phyloP scores from a whole-genome alignment of 2,888 invertebrate species.

The Cheilosia variabilis region DNA sequence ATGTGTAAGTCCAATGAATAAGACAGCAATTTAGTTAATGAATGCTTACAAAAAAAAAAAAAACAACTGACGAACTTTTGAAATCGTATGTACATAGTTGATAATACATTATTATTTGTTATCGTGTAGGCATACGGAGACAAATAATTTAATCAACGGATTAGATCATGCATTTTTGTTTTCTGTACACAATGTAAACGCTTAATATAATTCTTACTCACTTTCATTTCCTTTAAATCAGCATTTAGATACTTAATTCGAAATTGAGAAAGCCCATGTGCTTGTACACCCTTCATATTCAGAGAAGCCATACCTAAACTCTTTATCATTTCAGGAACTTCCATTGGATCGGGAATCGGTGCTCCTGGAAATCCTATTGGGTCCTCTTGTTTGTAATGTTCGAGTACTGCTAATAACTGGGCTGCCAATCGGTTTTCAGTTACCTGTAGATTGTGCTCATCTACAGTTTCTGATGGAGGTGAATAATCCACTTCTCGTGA shows the following conservation, averaged over 20 bases:
- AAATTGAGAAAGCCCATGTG: slow-evolving; percentile 92
- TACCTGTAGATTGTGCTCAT: slow-evolving; percentile 80
- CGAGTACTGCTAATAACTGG: slow-evolving; percentile 88
- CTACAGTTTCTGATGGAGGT: slow-evolving; percentile 69
- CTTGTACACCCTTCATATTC: slow-evolving; percentile 88
- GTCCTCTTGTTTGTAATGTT: slow-evolving; percentile 92
- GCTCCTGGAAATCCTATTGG: slow-evolving; percentile 92
- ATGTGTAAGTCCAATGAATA: no score
- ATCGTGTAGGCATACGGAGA: no score
- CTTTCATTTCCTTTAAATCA: slow-evolving; percentile 91
- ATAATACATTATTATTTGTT: no score
- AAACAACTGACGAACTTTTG: no score
- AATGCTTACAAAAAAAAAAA: no score
- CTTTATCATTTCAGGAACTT: slow-evolving; percentile 90
- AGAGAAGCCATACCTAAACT: slow-evolving; percentile 89
- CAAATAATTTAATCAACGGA: no score
- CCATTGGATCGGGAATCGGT: slow-evolving; percentile 91
- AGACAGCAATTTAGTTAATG: no score
- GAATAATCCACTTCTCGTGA: slow-evolving; percentile 65
- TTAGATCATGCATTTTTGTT: no score
- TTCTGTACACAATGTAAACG: not conserved
- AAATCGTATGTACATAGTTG: no score
- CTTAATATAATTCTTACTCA: slow-evolving; percentile 80
- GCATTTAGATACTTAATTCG: slow-evolving; percentile 88
- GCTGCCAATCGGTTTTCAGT: slow-evolving; percentile 89